Evolutionary conservation across 1,140 invertebrate genomes (phyloP), one percentile per base, ranked within the genome.

Genomic region (Anastrepha ludens): DNA sequence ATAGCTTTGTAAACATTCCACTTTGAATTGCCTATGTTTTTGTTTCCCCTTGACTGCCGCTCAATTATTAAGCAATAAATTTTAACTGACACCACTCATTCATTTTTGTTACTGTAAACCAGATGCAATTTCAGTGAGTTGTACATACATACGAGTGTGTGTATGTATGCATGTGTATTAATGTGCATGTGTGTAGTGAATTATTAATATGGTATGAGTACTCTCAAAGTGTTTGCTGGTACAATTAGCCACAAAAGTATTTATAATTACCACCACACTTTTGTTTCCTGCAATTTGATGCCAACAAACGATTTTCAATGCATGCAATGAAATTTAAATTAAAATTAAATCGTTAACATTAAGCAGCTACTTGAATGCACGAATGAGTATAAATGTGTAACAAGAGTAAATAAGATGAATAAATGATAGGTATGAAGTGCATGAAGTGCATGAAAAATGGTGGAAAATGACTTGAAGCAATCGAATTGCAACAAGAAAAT

Each of bases 271-370:
- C 67, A 47, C 15, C 17, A 47, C 44, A 74, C 15, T 47, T 47
- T 17, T 47, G 15, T 41, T 74, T 74, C 70, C 70, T 74, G 70
- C 70, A 44, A 47, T 74, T 74, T 74, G 17, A 74, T 17, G 44
- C 70, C 70, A 74, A 47, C 44, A 74, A 74, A 44, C 70, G 70
- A 47, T 74, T 74, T 74, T 74, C 41, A 50, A 74, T 47, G 70
- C 70, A 74, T 47, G 44, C 70, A 74, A 74, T 74, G 70, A 74
- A 47, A 74, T 74, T 47, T 74, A 74, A 74, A 74, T 74, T 11
- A 17, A 74, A 74, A 47, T 74, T 74, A 74, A 15, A n/a, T 74
- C 70, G 44, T 74, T 74, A 74, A 74, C 70, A 74, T 41, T 13
- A 74, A 74, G 17, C 44, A 15, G 39, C 2, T 17, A 9, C 13